phyloP scores from a whole-genome alignment of 1,140 invertebrate species.

The Magallana gigas region DNA sequence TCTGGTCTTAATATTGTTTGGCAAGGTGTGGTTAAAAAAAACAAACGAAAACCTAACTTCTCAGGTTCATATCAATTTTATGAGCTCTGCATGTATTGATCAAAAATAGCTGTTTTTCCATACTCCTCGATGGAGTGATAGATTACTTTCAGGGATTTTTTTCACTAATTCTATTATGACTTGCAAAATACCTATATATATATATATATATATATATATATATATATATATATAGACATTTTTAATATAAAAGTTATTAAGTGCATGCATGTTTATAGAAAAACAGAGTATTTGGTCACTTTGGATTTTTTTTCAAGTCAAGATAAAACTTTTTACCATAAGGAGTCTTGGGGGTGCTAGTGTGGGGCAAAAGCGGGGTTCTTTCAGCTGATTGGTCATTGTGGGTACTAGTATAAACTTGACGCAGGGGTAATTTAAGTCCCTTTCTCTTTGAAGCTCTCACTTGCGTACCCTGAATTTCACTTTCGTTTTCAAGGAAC shows the following conservation, averaged over 20 bases:
- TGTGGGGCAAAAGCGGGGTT: background rate
- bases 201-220: too few species aligned
- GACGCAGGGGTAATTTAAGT: constrained; percentile 13
- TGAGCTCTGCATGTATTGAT: too few species aligned
- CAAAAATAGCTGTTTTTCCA: too few species aligned
- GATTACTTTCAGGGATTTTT: background rate
- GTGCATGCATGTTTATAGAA: too few species aligned
- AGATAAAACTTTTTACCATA: background rate
- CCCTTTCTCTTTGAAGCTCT: constrained; percentile 44
- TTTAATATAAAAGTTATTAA: too few species aligned
- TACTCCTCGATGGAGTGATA: background rate
- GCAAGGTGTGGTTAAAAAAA: background rate
- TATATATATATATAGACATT: too few species aligned
- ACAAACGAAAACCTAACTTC: too few species aligned
- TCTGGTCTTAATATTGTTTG: background rate
- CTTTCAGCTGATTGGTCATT: constrained; percentile 1
- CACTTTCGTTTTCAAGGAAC: constrained; percentile 36
- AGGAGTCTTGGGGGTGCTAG: background rate
- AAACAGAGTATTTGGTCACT: too few species aligned
- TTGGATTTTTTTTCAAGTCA: too few species aligned
- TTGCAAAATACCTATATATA: too few species aligned
- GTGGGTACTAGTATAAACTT: background rate
- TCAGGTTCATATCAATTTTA: too few species aligned
- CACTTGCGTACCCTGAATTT: constrained; percentile 38
- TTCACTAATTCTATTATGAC: background rate